Evolutionary conservation across 2,888 invertebrate genomes (phyloP), one percentile per base, ranked within the genome.

Genomic region (Neocrepidodera transversa): DNA sequence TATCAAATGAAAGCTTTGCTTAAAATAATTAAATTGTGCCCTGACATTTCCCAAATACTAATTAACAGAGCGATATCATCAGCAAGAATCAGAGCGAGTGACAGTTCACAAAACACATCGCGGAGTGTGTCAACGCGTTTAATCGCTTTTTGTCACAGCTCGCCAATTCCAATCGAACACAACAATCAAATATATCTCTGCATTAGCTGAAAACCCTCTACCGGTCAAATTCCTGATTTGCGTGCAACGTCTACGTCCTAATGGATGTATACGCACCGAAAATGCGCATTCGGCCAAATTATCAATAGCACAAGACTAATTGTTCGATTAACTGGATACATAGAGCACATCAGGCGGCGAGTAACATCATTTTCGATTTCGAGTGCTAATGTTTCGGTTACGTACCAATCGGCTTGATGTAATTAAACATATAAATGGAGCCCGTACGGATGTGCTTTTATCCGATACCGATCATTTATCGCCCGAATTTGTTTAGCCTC

Each of bases 401-500:
- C 62, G 63, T 68, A 55, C 66, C 68, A 67, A 67, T 69, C 69
- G 63, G 64, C 65, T 55, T 61, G 64, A 11, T 66, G 68, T 69
- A 69, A 72, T 72, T 72, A 71, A 70, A 69, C 68, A 68, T 70
- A 71, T 68, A 70, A 71, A 71, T 69, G 65, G 62, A 55, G 45
- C 51, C 51, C 57, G 54, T 57, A 55, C 28, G 48, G 36, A 38
- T 38, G 35, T 28, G 45, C 50, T 36, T 43, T 50, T 50, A 50
- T 42, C 52, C 18, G 52, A 51, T 55, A 60, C 60, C 60, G 48
- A 63, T 63, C 62, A 60, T 43, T 55, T 48, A 28, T 35, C 36
- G 45, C 18, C 16, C 26, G 17, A 45, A 54, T 54, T 54, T 45
- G 36, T 54, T 54, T 20, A 35, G 35, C 18, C 26, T 30, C 36